phyloP scores from a whole-genome alignment of 2,797 vertebrate species.

The Sus cebifrons region DNA sequence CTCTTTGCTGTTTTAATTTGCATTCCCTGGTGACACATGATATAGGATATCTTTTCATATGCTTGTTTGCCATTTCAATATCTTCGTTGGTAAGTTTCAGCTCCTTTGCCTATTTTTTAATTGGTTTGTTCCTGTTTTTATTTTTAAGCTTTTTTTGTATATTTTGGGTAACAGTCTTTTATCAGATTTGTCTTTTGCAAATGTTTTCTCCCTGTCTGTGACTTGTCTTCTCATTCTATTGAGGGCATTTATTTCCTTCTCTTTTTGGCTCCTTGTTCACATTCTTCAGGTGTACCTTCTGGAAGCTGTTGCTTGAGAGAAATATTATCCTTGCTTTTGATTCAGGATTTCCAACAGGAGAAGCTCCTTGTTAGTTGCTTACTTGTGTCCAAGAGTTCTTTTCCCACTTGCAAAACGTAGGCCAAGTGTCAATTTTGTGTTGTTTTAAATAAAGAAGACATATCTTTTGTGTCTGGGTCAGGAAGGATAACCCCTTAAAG shows the following conservation, averaged over 20 bases:
- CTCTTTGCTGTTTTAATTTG: not conserved
- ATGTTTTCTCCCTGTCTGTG: not conserved
- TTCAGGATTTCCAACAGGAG: not conserved
- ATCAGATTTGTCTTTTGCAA: not conserved
- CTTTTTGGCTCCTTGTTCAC: not conserved
- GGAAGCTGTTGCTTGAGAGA: not conserved
- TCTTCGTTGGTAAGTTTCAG: no score
- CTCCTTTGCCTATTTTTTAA: no score
- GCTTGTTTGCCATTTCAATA: not conserved
- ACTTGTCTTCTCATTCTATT: not conserved
- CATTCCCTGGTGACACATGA: not conserved
- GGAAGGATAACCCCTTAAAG: not conserved
- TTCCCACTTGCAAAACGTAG: not conserved
- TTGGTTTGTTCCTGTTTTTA: no score
- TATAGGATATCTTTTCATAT: not conserved
- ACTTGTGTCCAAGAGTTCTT: not conserved
- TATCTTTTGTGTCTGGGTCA: not conserved
- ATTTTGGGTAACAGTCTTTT: not conserved
- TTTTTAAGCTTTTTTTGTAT: not conserved
- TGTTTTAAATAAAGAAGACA: conserved; percentile 22
- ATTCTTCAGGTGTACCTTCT: not conserved
- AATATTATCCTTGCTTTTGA: not conserved
- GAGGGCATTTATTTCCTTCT: not conserved
- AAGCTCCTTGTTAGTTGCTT: not conserved
- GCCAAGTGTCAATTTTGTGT: not conserved